Percentiles rank a stretch among this genome's conserved stretches.
Evolutionary conservation across 1,140 invertebrate species (phyloP).

Genomic region (Portunus trituberculatus): DNA sequence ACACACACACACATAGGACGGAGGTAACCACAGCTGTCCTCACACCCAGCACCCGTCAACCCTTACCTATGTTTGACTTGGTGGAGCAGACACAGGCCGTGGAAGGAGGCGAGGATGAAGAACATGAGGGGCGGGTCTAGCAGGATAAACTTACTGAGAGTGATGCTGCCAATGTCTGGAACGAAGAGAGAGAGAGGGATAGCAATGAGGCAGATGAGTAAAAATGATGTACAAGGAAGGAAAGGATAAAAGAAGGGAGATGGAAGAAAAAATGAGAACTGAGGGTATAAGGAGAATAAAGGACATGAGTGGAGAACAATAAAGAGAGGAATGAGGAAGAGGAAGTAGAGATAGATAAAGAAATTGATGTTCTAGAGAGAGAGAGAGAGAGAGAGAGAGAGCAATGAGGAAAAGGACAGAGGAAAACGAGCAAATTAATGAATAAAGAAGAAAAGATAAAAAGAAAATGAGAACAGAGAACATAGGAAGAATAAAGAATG

Average conservation of each 20-base stretch:
- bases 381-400: no score
- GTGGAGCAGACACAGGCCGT: constrained; percentile 78
- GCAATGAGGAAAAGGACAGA: no score
- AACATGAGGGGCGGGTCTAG: constrained; percentile 82
- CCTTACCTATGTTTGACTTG: constrained; percentile 34
- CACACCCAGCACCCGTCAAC: background rate
- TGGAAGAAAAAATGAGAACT: no score
- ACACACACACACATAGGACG: background rate
- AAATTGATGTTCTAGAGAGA: no score
- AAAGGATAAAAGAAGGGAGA: background rate
- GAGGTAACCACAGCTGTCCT: background rate
- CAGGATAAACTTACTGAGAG: constrained; percentile 82
- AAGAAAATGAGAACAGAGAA: no score
- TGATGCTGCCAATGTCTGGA: constrained; percentile 81
- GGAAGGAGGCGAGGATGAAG: constrained; percentile 81
- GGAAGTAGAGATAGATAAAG: no score
- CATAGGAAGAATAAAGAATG: no score
- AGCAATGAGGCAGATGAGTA: background rate
- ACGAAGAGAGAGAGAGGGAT: background rate
- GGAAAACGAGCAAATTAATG: no score
- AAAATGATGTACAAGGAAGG: background rate
- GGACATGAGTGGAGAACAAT: no score
- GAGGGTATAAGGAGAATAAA: no score
- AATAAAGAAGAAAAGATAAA: no score
- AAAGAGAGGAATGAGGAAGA: no score